Conservation (phyloP, 2,113 vertebrate genomes). For the Gambusia holbrooki region DNA sequence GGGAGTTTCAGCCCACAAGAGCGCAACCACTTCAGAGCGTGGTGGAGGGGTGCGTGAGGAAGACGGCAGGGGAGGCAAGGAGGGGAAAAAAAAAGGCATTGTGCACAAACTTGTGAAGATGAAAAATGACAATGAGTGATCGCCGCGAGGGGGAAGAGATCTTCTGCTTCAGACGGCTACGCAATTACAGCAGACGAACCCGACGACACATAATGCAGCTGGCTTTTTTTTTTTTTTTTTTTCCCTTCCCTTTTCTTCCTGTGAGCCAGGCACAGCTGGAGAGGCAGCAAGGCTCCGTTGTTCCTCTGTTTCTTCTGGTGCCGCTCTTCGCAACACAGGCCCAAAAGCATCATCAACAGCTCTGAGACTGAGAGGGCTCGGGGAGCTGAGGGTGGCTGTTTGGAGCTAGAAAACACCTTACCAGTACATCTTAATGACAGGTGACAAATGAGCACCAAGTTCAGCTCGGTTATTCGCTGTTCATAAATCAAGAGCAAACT, state of each 20-base stretch:
- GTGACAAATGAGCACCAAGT: conserved; percentile 75
- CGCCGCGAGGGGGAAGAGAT: conserved; percentile 37
- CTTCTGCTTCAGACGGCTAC: conserved; percentile 39
- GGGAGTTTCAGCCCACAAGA: conserved; percentile 72
- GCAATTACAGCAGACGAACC: conserved; percentile 48
- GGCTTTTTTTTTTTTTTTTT: conserved; percentile 18
- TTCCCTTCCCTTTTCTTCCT: background rate
- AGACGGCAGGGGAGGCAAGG: conserved; percentile 6
- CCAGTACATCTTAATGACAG: conserved; percentile 76
- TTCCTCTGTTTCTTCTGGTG: conserved; percentile 23
- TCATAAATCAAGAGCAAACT: conserved; percentile 75
- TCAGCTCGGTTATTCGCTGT: conserved; percentile 63
- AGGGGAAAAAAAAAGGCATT: background rate
- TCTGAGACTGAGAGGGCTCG: conserved; percentile 20
- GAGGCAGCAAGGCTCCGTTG: conserved; percentile 29
- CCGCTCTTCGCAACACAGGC: conserved; percentile 25
- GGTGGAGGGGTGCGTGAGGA: conserved; percentile 39
- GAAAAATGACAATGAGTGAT: conserved; percentile 66
- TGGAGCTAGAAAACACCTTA: conserved; percentile 72
- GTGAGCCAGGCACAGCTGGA: conserved; percentile 31
- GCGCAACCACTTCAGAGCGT: conserved; percentile 60
- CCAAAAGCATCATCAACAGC: conserved; percentile 42
- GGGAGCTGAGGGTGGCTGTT: conserved; percentile 45
- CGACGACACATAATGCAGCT: conserved; percentile 40
- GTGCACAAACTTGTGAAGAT: conserved; percentile 55